Conservation (phyloP, 2,113 vertebrate genomes). For the Tragelaphus imberbis region DNA sequence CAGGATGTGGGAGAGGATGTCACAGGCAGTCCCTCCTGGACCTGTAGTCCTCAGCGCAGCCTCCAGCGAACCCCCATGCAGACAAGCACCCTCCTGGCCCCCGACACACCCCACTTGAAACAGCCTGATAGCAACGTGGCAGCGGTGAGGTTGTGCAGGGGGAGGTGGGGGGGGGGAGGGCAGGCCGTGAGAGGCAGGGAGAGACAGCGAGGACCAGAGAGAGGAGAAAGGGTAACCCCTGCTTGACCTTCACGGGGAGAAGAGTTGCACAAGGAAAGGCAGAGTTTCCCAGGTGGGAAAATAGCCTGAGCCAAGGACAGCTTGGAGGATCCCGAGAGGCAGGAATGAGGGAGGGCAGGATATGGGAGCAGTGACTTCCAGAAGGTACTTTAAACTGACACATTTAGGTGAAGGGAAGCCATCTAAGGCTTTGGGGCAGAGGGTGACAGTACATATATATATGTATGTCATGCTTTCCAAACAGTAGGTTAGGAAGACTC, state of each 20-base stretch:
- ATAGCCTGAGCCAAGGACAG: neutral
- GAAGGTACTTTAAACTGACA: neutral
- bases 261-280: neutral
- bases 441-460: neutral
- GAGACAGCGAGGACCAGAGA: neutral
- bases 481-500: neutral
- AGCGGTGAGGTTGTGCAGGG: neutral
- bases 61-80: neutral
- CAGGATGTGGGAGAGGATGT: too few relatives aligned
- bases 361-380: neutral
- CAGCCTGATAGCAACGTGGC: neutral
- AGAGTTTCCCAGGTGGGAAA: neutral
- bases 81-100: neutral
- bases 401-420: neutral
- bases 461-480: neutral
- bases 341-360: neutral
- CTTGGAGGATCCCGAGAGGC: neutral
- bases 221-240: neutral
- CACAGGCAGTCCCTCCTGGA: neutral
- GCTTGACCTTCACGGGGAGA: neutral
- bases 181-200: neutral
- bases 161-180: fast-evolving
- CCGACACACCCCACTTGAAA: neutral
- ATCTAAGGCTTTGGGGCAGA: neutral
- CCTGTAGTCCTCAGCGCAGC: neutral